Conservation (phyloP, 2,888 invertebrate genomes). For the Crepidodera aurea region DNA sequence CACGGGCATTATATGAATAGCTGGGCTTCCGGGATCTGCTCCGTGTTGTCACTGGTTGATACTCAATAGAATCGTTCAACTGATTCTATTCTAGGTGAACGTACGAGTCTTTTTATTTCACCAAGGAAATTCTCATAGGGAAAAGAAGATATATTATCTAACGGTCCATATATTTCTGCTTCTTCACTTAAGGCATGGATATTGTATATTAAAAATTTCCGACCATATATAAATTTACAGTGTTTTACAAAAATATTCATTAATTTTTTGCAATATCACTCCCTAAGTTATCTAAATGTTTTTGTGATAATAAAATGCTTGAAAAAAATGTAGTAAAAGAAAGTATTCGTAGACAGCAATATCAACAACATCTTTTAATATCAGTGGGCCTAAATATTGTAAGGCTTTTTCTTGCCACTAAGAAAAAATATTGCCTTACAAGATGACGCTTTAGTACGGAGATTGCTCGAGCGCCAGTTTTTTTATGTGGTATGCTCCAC, state of each 20-base stretch:
- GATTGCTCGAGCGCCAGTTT: too few relatives aligned
- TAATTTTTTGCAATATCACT: conserved; percentile 10
- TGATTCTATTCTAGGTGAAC: conserved; percentile 1
- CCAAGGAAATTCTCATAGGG: conserved; percentile 26
- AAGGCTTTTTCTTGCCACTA: too few relatives aligned
- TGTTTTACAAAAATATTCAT: conserved; percentile 17
- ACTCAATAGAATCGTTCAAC: too few relatives aligned
- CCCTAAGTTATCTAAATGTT: not conserved
- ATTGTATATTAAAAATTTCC: conserved; percentile 23
- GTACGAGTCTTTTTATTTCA: conserved; percentile 21
- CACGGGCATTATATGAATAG: too few relatives aligned
- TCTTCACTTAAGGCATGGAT: conserved; percentile 23
- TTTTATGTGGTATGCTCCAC: too few relatives aligned
- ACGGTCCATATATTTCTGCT: conserved; percentile 16
- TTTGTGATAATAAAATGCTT: conserved; percentile 7
- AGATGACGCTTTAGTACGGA: too few relatives aligned
- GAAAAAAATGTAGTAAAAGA: conserved; percentile 21
- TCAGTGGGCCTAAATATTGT: conserved; percentile 17
- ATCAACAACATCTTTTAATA: conserved; percentile 14
- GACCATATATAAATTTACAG: conserved; percentile 24
- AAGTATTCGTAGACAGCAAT: conserved; percentile 22
- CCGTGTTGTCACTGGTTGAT: too few relatives aligned
- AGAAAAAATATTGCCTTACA: too few relatives aligned
- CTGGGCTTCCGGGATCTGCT: too few relatives aligned
- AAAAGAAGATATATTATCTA: conserved; percentile 27